Evolutionary conservation across 2,113 vertebrate species (phyloP).

Genomic region (Chlamydotis undulata): DNA sequence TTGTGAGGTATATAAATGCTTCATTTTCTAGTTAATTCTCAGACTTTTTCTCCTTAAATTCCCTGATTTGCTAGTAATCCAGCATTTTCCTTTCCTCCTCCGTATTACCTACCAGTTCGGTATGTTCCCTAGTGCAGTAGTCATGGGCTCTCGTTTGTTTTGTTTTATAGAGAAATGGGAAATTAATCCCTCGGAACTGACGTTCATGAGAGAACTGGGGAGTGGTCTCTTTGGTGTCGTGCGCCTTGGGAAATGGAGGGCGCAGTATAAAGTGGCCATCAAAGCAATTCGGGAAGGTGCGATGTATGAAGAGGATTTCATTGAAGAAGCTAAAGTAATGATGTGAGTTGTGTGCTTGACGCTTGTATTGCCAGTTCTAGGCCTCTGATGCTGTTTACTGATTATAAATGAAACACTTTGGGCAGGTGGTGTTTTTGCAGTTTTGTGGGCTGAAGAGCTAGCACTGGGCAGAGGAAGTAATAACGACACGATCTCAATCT

Average conservation of each 20-base stretch:
- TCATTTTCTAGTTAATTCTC: background rate
- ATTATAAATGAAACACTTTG: background rate
- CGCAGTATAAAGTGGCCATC: constrained; percentile 91
- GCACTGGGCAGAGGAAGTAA: background rate
- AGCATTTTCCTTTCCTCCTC: background rate
- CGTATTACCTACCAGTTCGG: background rate
- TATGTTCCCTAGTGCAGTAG: background rate
- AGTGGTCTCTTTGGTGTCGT: constrained; percentile 91
- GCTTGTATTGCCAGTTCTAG: background rate
- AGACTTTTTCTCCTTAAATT: background rate
- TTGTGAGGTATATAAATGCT: background rate
- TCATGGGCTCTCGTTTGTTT: background rate
- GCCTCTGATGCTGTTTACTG: background rate
- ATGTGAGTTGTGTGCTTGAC: constrained; percentile 79
- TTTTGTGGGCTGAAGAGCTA: background rate
- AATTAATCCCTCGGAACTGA: constrained; percentile 91
- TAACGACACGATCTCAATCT: background rate
- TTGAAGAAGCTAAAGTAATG: constrained; percentile 97
- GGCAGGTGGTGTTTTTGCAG: background rate
- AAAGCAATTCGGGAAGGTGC: constrained; percentile 92
- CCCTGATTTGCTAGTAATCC: background rate
- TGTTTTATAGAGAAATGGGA: constrained; percentile 88
- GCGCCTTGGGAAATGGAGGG: constrained; percentile 91
- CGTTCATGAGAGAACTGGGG: constrained; percentile 93
- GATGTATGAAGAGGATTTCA: constrained; percentile 96